These are phyloP conservation scores for Pseudomyrmex cubaensis DNA, from an alignment of 1,140 invertebrate species.

Conservation along the genomic window DNA sequence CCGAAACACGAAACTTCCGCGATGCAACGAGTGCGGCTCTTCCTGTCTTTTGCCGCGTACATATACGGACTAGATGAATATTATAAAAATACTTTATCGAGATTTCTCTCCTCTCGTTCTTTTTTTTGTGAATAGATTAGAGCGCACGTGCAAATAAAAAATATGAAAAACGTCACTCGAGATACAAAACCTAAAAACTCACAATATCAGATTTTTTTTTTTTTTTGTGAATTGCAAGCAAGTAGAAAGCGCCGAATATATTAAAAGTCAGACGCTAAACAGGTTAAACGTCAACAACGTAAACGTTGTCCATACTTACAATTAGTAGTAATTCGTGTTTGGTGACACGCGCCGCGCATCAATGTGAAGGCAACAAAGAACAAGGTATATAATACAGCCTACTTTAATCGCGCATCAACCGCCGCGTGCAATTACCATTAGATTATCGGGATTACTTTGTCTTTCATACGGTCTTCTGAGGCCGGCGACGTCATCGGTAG, in stretches of 20 bases:
- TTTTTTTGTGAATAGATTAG: neutral
- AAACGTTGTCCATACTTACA: neutral
- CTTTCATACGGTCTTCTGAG: conserved; percentile 42
- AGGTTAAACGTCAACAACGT: conserved; percentile 1
- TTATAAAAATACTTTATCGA: neutral
- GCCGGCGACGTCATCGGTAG: conserved; percentile 25
- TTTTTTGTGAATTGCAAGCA: neutral
- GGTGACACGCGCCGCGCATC: neutral
- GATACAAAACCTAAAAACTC: too few relatives aligned
- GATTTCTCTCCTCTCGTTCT: neutral
- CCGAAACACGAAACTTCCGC: conserved; percentile 82
- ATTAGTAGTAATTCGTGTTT: too few relatives aligned
- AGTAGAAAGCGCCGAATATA: neutral
- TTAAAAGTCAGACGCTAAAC: neutral
- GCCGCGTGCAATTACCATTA: conserved; percentile 58
- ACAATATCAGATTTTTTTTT: neutral
- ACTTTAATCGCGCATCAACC: conserved; percentile 49
- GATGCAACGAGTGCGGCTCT: conserved; percentile 68
- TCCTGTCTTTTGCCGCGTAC: conserved; percentile 54
- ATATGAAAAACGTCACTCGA: neutral
- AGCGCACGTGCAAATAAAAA: neutral
- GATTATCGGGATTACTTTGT: conserved; percentile 56
- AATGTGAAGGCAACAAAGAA: conserved; percentile 25
- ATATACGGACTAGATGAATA: conserved; percentile 24
- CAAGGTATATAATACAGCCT: conserved; percentile 39